Evolutionary conservation across 1,140 invertebrate species (phyloP), one percentile per base, ranked within the genome.

Genomic region (Bombus sylvicola): DNA sequence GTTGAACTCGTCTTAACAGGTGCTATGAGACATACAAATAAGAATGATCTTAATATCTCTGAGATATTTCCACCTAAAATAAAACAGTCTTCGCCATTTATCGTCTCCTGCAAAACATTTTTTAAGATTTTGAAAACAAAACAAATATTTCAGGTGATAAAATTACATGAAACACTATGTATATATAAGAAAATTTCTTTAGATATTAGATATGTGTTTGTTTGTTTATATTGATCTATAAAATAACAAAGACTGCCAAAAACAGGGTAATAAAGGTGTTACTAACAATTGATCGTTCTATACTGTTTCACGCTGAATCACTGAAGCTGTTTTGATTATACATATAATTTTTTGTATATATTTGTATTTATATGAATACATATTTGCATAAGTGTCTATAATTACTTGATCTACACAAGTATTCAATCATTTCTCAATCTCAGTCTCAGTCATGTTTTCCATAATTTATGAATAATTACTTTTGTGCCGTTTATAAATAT

Each of bases 171-270:
- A 66, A 28, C 10, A 10, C 59, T 68, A 34, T 68, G 15, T 62
- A 34, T 76, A n/a, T 66, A 22, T 22, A 15, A 39, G 3, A 47
- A 22, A 37, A 28, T 77, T 43, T 80, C 39, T 2, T 18, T 73
- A 73, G 13, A 81, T 41, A 73, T 31, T 66, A 80, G 34, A 64
- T 62, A 66, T 57, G 22, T 10, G 13, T 86, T 83, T 69, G 6
- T 73, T 64, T 83, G 5, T 25, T 43, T 82, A 66, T 69, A 10
- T 76, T 75, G 18, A n/a, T 47, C 34, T 69, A 53, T 76, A 31
- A 76, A 82, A 85, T 79, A 81, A 81, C 37, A 85, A 78, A 10
- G 79, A 88, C 89, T 90, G 88, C 88, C 89, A 90, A 90, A 90
- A 90, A 90, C 88, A 90, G 86, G 43, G 47, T 79, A 88, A 76